Evolutionary conservation across 2,113 vertebrate species (phyloP), one percentile per base, ranked within the genome.

Genomic region (Nansenia antarctica): DNA sequence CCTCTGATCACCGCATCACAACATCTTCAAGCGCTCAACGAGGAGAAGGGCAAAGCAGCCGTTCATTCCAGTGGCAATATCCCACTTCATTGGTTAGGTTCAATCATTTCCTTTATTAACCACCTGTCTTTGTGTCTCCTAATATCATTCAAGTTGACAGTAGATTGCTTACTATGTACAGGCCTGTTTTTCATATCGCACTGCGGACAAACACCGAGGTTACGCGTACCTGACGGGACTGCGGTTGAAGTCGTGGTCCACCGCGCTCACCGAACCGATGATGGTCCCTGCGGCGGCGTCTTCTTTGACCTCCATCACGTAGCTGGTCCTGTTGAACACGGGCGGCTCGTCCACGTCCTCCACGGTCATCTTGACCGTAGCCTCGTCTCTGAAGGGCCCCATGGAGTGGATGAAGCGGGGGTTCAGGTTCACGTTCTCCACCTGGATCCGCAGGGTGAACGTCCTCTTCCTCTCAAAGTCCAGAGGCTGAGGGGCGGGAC

Each of bases 301-400:
- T 85, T 99, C 97, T 66, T 93, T 95, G 22, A 96, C 94, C 78
- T 99, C 96, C 72, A 98, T 91, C 58, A 94, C 31, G 57, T 98
- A 99, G 64, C 91, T 92, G 65, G 90, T 71, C 39, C 91, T 93
- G 80, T 93, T 92, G 65, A 99, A 99, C 70, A 94, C 82, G 0
- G 97, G 97, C 0, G 96, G 96, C 78, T 99, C 97, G 9, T 99
- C 95, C 47, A 95, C 93, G 67, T 99, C 97, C 67, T 98, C 94
- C 65, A 99, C 94, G 0, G 81, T 34, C 34, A 99, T 92, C 91
- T 94, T 95, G 54, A 99, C 73, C 0, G 89, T 91, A 55, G 96
- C 94, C 8, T 93, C 91, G 57, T 98, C 96, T 74, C 94, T 92
- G 89, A 97, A 98, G 2, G 96, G 93, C 0, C 95, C 96, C 80